Evolutionary conservation across 2,888 invertebrate species (phyloP).

Genomic region (Pseudolycoriella hygida): DNA sequence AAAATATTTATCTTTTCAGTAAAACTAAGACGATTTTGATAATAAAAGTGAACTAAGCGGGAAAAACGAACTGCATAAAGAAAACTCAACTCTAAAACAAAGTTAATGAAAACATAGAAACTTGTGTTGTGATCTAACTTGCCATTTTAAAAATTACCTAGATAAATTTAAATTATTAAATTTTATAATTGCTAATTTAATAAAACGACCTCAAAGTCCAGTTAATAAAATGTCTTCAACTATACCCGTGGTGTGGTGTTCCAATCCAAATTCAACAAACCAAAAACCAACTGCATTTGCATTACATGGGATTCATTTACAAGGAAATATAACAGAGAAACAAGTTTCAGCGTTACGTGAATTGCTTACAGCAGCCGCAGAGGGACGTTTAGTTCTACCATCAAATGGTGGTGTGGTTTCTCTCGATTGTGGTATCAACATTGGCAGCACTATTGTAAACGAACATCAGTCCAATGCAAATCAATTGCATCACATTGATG

Average conservation of each 20-base stretch:
- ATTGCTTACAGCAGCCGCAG: conserved; percentile 28
- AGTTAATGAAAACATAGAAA: too few species aligned
- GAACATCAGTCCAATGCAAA: conserved; percentile 4
- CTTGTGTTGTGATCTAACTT: too few species aligned
- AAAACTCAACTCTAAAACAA: too few species aligned
- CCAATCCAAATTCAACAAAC: conserved; percentile 29
- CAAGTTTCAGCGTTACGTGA: conserved; percentile 27
- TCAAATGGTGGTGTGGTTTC: conserved; percentile 29
- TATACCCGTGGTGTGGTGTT: conserved; percentile 29
- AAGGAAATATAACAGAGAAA: conserved; percentile 29
- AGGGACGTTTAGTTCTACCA: conserved; percentile 28
- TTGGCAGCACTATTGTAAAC: conserved; percentile 26
- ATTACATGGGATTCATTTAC: conserved; percentile 28
- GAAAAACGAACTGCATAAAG: too few species aligned
- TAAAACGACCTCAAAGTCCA: too few species aligned
- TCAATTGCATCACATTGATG: conserved; percentile 5
- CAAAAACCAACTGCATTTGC: conserved; percentile 29
- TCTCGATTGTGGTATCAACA: conserved; percentile 27
- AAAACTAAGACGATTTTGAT: too few species aligned
- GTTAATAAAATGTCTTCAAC: neutral
- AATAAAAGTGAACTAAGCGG: too few species aligned
- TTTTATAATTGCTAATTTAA: too few species aligned
- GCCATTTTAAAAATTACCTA: too few species aligned
- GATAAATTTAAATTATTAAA: too few species aligned
- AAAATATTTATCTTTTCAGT: too few species aligned